Percentiles rank a stretch among this genome's conserved stretches.
Conservation (phyloP, 2,888 invertebrate genomes). For the Spodoptera exigua region DNA sequence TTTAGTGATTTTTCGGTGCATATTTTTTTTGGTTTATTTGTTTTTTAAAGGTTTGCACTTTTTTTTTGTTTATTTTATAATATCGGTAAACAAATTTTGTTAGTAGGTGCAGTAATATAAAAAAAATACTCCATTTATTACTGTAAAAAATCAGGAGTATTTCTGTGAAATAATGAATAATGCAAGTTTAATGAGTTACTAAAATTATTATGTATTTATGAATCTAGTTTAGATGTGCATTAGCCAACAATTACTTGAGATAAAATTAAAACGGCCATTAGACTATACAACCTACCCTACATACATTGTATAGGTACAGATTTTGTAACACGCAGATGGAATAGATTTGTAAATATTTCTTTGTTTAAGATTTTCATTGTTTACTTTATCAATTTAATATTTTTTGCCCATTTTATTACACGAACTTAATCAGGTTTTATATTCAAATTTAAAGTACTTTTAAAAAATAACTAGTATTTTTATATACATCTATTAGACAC, state of each 20-base stretch:
- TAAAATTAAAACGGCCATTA: not conserved
- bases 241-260: slow-evolving; percentile 4
- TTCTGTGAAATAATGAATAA: not conserved
- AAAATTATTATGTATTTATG: not conserved
- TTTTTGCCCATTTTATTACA: too few species aligned
- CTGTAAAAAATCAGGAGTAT: not conserved
- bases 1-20: not conserved
- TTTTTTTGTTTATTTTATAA: too few species aligned
- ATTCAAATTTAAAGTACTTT: too few species aligned
- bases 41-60: slow-evolving; percentile 5
- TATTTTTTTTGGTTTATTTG: not conserved
- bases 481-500: too few species aligned
- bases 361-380: slow-evolving; percentile 1
- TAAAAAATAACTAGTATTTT: too few species aligned
- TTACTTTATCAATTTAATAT: too few species aligned
- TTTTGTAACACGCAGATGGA: not conserved
- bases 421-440: too few species aligned
- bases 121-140: too few species aligned
- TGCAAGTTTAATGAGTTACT: too few species aligned
- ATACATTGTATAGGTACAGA: not conserved
- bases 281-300: not conserved
- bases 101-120: too few species aligned
- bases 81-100: too few species aligned
- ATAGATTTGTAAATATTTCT: not conserved
- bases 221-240: slow-evolving; percentile 7